Conservation (phyloP, 1,140 invertebrate genomes). For the Melanaphis sacchari region DNA sequence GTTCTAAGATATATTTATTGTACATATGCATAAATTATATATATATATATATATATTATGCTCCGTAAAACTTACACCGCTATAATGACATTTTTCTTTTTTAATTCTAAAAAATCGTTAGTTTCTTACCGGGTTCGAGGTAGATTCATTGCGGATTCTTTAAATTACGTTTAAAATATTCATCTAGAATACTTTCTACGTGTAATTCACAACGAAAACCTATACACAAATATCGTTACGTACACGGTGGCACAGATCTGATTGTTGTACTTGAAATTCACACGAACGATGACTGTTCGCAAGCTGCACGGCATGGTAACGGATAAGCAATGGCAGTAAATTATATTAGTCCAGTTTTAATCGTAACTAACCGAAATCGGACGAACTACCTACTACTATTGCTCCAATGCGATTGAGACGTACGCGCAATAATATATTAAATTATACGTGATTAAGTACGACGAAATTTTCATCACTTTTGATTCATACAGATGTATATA, state of each 20-base stretch:
- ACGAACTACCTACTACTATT: background rate
- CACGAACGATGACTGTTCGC: background rate
- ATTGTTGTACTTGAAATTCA: background rate
- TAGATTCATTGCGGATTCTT: background rate
- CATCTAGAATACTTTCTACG: background rate
- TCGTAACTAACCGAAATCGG: background rate
- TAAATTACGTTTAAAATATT: background rate
- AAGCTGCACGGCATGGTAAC: background rate
- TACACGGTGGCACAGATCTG: background rate
- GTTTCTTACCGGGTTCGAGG: background rate
- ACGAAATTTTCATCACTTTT: slow-evolving; percentile 6
- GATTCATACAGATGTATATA: background rate
- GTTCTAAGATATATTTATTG: background rate
- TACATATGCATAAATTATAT: background rate
- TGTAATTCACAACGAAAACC: background rate
- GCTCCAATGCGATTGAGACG: background rate
- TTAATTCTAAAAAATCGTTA: background rate
- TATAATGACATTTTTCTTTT: too few species aligned
- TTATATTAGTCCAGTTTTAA: background rate
- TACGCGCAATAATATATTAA: background rate
- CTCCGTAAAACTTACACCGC: background rate
- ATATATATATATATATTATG: background rate
- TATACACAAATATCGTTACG: background rate
- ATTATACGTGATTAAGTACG: background rate
- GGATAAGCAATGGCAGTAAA: background rate